A percentile compares a stretch with the other conserved stretches of the same genome.
Evolutionary conservation across 1,140 invertebrate species (phyloP).

Genomic region (Bombus fervidus): DNA sequence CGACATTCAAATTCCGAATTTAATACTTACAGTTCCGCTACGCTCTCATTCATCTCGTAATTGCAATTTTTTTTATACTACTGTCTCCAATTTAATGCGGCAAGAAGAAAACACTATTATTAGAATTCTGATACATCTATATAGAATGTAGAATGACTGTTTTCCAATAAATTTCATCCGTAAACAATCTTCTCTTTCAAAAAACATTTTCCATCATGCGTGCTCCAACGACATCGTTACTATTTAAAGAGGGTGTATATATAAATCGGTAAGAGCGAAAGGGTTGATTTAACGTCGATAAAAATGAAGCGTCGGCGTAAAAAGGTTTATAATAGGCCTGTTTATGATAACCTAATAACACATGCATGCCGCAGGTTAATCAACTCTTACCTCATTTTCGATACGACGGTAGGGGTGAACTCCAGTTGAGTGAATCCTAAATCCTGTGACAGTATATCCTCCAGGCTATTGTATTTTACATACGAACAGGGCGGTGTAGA

Average conservation of each 20-base stretch:
- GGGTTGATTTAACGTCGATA: constrained; percentile 15
- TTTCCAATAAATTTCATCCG: background rate
- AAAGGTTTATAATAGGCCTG: background rate
- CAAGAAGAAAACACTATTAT: background rate
- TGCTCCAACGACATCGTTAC: background rate
- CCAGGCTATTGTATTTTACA: constrained; percentile 78
- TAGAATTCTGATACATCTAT: background rate
- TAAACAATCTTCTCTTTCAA: background rate
- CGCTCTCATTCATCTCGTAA: too few relatives aligned
- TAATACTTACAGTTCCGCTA: constrained; percentile 17
- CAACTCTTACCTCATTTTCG: constrained; percentile 80
- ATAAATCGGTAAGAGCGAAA: background rate
- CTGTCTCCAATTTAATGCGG: background rate
- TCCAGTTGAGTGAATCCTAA: constrained; percentile 79
- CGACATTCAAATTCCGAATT: background rate
- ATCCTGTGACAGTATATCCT: constrained; percentile 78
- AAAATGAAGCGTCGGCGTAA: background rate
- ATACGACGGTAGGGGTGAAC: constrained; percentile 80
- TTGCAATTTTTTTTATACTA: too few relatives aligned
- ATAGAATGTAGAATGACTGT: background rate
- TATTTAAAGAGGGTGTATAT: background rate
- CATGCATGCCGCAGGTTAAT: background rate
- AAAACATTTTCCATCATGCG: background rate
- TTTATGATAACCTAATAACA: constrained; percentile 1
- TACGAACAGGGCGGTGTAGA: constrained; percentile 73